Base-by-base conservation (phyloP, 2,797 vertebrate species). In the Cheirogaleus major region DNA sequence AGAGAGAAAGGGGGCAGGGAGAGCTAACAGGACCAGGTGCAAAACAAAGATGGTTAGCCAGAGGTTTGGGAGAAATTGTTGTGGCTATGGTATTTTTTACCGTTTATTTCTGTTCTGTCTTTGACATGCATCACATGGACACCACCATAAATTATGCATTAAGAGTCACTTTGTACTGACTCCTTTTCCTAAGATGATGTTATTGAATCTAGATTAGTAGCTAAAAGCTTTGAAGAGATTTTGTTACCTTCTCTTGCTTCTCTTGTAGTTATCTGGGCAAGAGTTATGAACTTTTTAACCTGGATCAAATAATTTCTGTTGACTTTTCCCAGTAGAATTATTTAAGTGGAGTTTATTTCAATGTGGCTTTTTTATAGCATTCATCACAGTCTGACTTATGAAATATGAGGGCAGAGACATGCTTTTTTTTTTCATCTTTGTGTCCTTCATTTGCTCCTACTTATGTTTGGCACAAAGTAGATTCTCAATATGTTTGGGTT, bases 141-240 rank as follows among this genome's bases (percentile, higher is more conserved):
- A 17, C 30, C 27, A 75, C 89, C 86, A 65, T 81, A 84, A 84
- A 63, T 30, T n/a, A 75, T 43, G 70, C 61, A 14, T 75, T 38
- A 65, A 43, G 45, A 73, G 93, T 93, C 95, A 93, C 87, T 95
- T 81, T 86, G 76, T 11, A 32, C 79, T 20, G 70, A 84, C 35
- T 86, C 50, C 52, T 73, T 76, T 45, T 35, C 50, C 76, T 30
- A 69, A 75, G 41, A 67, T 61, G 87, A 90, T 52, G 23, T 75
- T 78, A 76, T 12, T 87, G 67, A 96, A 76, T 41, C 70, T 67
- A 9, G 1, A 52, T 41, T 18, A 61, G 48, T 3, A 20, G 61
- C 27, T 87, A 79, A 93, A 92, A 86, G 84, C 92, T 91, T 89
- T 76, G 43, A 80, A 81, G 80, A 92, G 55, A 93, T 89, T 75